Percentiles rank a stretch among this genome's conserved stretches.
Conservation (phyloP, 2,797 vertebrate genomes). For the Pitangus sulphuratus region DNA sequence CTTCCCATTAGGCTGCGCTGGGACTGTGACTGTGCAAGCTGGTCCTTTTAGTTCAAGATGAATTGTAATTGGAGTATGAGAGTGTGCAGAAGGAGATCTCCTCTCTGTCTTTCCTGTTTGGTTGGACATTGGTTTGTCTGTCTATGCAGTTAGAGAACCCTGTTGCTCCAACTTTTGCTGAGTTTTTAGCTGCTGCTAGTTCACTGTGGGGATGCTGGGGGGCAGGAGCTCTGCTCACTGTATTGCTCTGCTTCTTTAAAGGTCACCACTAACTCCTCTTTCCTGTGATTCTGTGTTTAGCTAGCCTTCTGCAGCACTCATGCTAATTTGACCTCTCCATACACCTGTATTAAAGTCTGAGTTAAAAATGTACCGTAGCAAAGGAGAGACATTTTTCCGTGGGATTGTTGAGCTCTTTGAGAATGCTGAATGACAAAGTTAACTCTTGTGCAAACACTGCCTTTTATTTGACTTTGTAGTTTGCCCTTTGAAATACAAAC, state of each 20-base stretch:
- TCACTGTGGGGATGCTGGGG: background rate
- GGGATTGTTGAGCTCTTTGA: conserved; percentile 7
- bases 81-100: background rate
- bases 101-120: background rate
- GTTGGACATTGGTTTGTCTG: background rate
- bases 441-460: conserved; percentile 44
- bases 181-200: background rate
- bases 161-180: background rate
- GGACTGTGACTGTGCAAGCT: background rate
- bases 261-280: background rate
- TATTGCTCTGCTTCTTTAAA: background rate
- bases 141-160: background rate
- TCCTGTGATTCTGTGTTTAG: background rate
- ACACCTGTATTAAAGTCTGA: background rate
- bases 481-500: conserved; percentile 63
- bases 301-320: background rate
- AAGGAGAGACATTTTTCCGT: background rate
- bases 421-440: conserved; percentile 35
- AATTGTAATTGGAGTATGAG: background rate
- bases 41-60: background rate
- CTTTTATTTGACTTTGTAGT: conserved; percentile 55
- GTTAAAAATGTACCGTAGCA: background rate
- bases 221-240: background rate
- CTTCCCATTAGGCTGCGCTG: background rate
- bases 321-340: background rate